These are phyloP conservation scores for Borostomias antarcticus DNA, from an alignment of 2,797 vertebrate species.

Conservation along the genomic window DNA sequence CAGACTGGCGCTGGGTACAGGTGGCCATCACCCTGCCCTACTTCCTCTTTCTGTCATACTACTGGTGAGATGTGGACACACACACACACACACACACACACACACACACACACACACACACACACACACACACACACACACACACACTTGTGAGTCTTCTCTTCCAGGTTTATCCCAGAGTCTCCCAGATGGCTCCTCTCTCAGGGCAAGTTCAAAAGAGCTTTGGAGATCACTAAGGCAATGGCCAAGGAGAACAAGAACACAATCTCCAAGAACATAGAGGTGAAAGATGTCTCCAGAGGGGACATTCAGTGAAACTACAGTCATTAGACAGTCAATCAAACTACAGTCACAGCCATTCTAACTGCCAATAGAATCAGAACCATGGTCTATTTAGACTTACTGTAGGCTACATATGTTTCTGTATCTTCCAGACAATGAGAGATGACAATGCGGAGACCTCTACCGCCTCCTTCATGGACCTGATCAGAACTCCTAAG, in stretches of 20 bases:
- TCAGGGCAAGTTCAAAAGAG: slow-evolving; percentile 82
- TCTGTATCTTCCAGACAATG: slow-evolving; percentile 56
- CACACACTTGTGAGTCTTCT: neutral
- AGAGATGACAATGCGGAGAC: slow-evolving; percentile 66
- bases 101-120: neutral
- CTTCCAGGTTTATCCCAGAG: neutral
- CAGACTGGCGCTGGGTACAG: slow-evolving; percentile 91
- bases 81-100: neutral
- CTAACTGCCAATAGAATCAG: no score
- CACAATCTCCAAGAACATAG: slow-evolving; percentile 74
- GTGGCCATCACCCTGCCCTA: slow-evolving; percentile 87
- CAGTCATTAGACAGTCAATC: no score
- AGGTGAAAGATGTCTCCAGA: slow-evolving; percentile 57
- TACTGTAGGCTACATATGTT: no score
- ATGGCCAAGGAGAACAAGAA: slow-evolving; percentile 90
- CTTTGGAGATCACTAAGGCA: slow-evolving; percentile 80
- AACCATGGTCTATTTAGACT: neutral
- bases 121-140: slow-evolving; percentile 31
- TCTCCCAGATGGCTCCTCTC: slow-evolving; percentile 95
- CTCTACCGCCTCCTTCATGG: slow-evolving; percentile 78
- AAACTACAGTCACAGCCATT: no score
- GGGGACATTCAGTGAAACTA: no score
- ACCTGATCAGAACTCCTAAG: slow-evolving; percentile 86
- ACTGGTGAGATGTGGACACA: slow-evolving; percentile 81
- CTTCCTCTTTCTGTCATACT: slow-evolving; percentile 88